These are phyloP conservation scores for Spea multiplicata DNA, from an alignment of 2,113 vertebrate genomes.

Conservation along the genomic window DNA sequence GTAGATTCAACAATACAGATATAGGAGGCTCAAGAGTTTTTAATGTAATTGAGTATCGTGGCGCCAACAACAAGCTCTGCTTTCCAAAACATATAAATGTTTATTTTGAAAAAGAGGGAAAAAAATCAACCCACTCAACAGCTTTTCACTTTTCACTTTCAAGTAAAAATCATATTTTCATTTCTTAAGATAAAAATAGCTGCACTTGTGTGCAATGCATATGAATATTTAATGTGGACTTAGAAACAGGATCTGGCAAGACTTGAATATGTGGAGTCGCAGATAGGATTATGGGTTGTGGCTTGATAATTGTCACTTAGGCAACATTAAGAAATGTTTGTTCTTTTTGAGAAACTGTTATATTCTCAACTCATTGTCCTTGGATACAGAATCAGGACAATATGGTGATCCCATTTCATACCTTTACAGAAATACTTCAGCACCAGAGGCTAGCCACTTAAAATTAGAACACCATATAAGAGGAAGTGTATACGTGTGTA, in stretches of 20 bases:
- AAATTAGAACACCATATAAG: no score
- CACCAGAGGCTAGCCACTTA: no score
- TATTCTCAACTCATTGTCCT: slow-evolving; percentile 61
- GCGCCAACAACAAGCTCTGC: no score
- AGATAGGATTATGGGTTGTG: slow-evolving; percentile 34
- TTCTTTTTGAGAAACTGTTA: slow-evolving; percentile 55
- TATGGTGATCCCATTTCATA: not conserved
- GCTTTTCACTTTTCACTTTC: slow-evolving; percentile 25
- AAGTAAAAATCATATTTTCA: slow-evolving; percentile 37
- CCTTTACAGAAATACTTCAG: no score
- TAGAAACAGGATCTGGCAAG: slow-evolving; percentile 42
- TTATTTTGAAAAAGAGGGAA: not conserved
- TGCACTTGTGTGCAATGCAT: slow-evolving; percentile 24
- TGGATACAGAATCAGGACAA: slow-evolving; percentile 37
- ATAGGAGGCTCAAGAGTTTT: no score
- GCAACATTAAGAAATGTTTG: slow-evolving; percentile 29
- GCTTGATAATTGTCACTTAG: slow-evolving; percentile 38
- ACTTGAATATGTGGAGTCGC: slow-evolving; percentile 31
- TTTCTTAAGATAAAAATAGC: slow-evolving; percentile 35
- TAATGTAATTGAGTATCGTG: no score
- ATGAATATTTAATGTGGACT: slow-evolving; percentile 35
- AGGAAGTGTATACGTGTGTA: no score
- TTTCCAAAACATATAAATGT: not conserved
- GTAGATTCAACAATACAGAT: no score
- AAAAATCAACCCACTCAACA: not conserved